A percentile compares a stretch with the other conserved stretches of the same genome.
phyloP scores from a whole-genome alignment of 2,113 vertebrate species.

The Dicaeum eximium region DNA sequence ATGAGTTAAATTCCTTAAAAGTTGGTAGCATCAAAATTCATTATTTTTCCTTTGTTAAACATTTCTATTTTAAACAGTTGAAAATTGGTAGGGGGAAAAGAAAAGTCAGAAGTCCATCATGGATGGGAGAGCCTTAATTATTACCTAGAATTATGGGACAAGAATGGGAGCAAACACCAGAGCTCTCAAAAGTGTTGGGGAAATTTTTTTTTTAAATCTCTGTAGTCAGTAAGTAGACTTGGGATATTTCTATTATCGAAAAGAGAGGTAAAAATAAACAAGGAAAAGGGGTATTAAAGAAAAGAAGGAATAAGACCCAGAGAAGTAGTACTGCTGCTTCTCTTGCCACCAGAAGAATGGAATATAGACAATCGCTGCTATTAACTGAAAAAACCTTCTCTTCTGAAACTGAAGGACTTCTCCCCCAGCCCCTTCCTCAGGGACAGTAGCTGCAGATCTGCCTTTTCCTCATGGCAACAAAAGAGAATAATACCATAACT shows the following conservation, averaged over 20 bases:
- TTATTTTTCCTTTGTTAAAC: conserved; percentile 58
- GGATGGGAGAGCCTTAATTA: background rate
- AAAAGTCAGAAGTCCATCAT: background rate
- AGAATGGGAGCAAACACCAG: background rate
- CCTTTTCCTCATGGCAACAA: background rate
- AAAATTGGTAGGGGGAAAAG: background rate
- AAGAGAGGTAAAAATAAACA: accelerated
- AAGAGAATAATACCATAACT: background rate
- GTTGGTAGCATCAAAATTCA: conserved; percentile 54
- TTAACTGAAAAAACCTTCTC: background rate
- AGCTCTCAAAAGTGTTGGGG: accelerated
- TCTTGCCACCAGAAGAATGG: background rate
- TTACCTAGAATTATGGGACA: background rate
- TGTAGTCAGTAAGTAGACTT: background rate
- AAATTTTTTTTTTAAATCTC: background rate
- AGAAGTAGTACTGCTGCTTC: background rate
- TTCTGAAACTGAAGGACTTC: background rate
- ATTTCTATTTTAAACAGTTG: conserved; percentile 34
- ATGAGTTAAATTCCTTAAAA: conserved; percentile 59
- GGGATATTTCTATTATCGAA: background rate
- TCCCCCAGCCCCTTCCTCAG: background rate
- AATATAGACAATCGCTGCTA: background rate
- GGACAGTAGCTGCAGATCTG: background rate
- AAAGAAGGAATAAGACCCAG: background rate
- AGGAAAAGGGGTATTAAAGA: accelerated